phyloP scores from a whole-genome alignment of 2,888 invertebrate species.

The Spilarctia lutea region DNA sequence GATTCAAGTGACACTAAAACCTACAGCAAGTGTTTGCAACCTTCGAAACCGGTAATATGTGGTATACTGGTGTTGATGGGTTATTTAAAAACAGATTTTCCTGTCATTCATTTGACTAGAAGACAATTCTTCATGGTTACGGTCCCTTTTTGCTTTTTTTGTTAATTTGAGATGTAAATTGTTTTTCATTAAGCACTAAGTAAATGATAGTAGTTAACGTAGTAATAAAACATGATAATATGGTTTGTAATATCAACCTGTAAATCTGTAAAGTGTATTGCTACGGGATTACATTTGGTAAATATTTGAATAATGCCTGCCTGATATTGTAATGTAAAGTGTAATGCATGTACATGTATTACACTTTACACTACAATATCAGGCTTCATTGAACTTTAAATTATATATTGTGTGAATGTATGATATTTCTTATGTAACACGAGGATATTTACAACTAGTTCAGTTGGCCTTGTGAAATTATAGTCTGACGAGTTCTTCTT shows the following conservation, averaged over 20 bases:
- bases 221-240: neutral
- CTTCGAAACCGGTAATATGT: neutral
- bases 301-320: constrained; percentile 27
- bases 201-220: neutral
- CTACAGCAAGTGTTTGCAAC: neutral
- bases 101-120: neutral
- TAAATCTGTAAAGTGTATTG: constrained; percentile 27
- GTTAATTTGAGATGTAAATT: neutral
- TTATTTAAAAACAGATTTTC: neutral
- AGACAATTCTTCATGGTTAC: neutral
- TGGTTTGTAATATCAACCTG: neutral
- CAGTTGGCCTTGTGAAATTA: neutral
- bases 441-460: neutral
- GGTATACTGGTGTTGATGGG: neutral
- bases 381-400: neutral
- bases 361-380: constrained; percentile 4
- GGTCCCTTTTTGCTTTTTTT: neutral
- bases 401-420: neutral
- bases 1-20: neutral
- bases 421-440: neutral
- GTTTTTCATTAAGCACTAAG: neutral
- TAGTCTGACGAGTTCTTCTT: neutral
- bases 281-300: constrained; percentile 29
- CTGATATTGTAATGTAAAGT: too few species aligned
- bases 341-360: constrained; percentile 10